phyloP scores from a whole-genome alignment of 2,888 invertebrate species.

The Philhelius pedissequus region DNA sequence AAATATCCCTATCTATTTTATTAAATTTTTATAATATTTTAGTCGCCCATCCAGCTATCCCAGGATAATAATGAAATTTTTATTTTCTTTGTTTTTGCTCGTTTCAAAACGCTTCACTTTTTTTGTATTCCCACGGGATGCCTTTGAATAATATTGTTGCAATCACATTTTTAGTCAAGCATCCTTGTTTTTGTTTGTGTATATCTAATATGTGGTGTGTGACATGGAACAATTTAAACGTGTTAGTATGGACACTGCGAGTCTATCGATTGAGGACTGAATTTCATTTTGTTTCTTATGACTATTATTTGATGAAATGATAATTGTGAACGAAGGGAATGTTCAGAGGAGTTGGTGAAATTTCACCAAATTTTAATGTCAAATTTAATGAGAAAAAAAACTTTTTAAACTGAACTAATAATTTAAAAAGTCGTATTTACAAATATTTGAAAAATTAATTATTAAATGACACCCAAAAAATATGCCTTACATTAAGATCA shows the following conservation, averaged over 20 bases:
- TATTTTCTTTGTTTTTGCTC: constrained; percentile 14
- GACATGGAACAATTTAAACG: neutral
- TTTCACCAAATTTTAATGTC: too few relatives aligned
- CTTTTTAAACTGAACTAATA: too few relatives aligned
- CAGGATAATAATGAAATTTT: constrained; percentile 48
- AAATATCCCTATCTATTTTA: neutral
- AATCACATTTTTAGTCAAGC: constrained; percentile 29
- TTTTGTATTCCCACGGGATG: constrained; percentile 1
- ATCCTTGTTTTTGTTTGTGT: neutral
- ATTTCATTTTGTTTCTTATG: neutral
- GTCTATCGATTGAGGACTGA: neutral
- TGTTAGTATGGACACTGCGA: neutral
- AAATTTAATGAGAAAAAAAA: too few relatives aligned
- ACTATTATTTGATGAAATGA: neutral
- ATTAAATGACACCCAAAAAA: too few relatives aligned
- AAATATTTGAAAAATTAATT: too few relatives aligned
- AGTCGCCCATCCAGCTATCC: neutral
- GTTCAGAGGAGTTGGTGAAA: too few relatives aligned
- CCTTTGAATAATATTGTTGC: constrained; percentile 30
- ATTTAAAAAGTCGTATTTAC: too few relatives aligned
- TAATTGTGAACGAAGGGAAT: neutral
- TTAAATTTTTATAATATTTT: neutral
- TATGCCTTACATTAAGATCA: too few relatives aligned
- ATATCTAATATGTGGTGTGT: too few relatives aligned
- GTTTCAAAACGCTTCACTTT: neutral